Conservation (phyloP, 2,797 vertebrate genomes). For the Sandelia bainsii region DNA sequence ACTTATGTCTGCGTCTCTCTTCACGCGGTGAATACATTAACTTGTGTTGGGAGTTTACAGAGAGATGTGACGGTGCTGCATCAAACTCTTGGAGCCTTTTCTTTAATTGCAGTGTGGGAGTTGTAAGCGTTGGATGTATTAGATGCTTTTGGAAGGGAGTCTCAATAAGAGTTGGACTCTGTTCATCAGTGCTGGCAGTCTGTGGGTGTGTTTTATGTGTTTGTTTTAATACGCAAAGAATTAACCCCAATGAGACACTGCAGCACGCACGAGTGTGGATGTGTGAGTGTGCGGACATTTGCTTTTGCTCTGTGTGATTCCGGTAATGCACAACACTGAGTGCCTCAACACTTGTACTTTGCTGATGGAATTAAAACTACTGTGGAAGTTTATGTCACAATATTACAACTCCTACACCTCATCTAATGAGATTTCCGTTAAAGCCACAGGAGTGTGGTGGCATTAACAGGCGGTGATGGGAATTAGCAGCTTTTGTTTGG, state of each 20-base stretch:
- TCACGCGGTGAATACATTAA: not conserved
- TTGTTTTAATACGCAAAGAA: slow-evolving; percentile 40
- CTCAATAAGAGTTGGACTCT: slow-evolving; percentile 40
- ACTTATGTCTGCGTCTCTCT: not conserved
- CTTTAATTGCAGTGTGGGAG: slow-evolving; percentile 44
- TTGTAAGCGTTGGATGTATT: slow-evolving; percentile 40
- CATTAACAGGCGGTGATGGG: not conserved
- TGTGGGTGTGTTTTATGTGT: slow-evolving; percentile 51
- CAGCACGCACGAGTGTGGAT: not conserved
- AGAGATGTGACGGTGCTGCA: slow-evolving; percentile 12
- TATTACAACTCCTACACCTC: slow-evolving; percentile 20
- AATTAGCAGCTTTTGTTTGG: not conserved
- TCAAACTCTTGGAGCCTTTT: slow-evolving; percentile 16
- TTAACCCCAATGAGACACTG: slow-evolving; percentile 34
- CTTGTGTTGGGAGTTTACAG: not conserved
- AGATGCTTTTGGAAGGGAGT: slow-evolving; percentile 23
- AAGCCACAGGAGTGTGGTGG: not conserved
- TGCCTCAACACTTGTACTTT: not conserved
- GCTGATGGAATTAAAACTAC: slow-evolving; percentile 20
- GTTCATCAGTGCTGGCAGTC: slow-evolving; percentile 27
- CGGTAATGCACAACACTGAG: not conserved
- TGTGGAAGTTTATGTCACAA: slow-evolving; percentile 20
- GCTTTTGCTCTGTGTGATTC: slow-evolving; percentile 3
- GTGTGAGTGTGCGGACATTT: slow-evolving; percentile 16
- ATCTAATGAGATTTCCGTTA: slow-evolving; percentile 19